Percentiles rank a stretch among this genome's conserved stretches.
Conservation (phyloP, 2,113 vertebrate genomes). For the Hemichromis elongatus region DNA sequence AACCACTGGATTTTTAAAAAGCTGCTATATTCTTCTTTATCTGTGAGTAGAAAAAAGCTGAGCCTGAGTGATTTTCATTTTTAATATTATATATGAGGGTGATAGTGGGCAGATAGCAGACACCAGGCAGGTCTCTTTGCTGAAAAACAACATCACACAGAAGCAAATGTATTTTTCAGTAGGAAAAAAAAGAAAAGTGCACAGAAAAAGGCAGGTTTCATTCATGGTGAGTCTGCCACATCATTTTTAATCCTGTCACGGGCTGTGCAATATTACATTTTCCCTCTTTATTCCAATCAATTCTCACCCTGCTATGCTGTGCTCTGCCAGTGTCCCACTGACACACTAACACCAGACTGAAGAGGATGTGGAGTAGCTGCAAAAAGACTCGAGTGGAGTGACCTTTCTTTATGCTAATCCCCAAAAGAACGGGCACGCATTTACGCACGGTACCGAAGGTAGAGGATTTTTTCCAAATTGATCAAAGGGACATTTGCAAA, state of each 20-base stretch:
- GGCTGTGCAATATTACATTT: background rate
- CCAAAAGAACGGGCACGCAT: background rate
- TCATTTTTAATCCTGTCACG: background rate
- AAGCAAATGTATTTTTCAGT: background rate
- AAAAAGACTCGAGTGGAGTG: slow-evolving; percentile 42
- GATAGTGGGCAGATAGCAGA: background rate
- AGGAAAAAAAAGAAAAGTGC: background rate
- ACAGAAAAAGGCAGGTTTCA: background rate
- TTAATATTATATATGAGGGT: background rate
- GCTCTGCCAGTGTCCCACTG: slow-evolving; percentile 54
- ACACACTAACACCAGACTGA: slow-evolving; percentile 60
- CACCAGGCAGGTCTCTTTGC: background rate
- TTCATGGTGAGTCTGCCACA: background rate
- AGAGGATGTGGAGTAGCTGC: slow-evolving; percentile 34
- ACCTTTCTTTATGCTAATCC: slow-evolving; percentile 58
- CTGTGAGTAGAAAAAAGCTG: background rate
- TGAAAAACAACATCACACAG: background rate
- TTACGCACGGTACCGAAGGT: background rate
- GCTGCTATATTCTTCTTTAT: background rate
- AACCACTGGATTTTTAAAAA: background rate
- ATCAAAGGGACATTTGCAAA: slow-evolving; percentile 40
- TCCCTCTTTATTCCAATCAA: slow-evolving; percentile 25
- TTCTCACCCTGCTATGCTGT: background rate
- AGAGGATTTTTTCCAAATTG: slow-evolving; percentile 20
- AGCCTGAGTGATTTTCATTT: background rate